A percentile compares a stretch with the other conserved stretches of the same genome.
Evolutionary conservation across 2,888 invertebrate species (phyloP).

Genomic region (Brachyptera putata): DNA sequence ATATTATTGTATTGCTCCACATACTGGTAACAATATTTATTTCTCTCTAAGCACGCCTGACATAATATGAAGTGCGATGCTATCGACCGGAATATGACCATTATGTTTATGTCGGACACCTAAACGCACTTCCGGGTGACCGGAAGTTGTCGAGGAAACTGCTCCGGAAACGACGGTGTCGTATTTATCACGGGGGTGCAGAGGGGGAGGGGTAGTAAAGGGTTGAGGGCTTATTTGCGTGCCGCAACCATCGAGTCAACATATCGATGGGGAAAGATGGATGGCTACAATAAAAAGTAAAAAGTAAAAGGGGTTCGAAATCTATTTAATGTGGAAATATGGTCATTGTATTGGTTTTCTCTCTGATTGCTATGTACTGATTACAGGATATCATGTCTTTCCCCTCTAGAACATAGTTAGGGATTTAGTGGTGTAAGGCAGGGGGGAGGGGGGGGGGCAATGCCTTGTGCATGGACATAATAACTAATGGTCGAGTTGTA

Average conservation of each 20-base stretch:
- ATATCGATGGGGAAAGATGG: conserved; percentile 7
- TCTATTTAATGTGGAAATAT: conserved; percentile 1
- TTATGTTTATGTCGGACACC: conserved; percentile 12
- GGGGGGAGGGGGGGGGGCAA: no score
- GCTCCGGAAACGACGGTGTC: conserved; percentile 5
- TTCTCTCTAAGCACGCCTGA: no score
- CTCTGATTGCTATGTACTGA: no score
- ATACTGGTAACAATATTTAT: no score
- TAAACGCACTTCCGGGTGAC: conserved; percentile 14
- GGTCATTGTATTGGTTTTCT: neutral
- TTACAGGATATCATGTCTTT: no score
- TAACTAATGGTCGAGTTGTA: no score
- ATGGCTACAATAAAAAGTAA: conserved; percentile 5
- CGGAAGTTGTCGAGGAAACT: conserved; percentile 12
- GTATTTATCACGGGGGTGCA: conserved; percentile 6
- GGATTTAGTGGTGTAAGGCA: no score
- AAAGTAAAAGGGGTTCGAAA: conserved; percentile 1
- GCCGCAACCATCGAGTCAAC: no score
- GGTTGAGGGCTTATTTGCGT: neutral
- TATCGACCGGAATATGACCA: conserved; percentile 16
- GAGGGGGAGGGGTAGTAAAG: neutral
- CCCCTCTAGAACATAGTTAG: no score
- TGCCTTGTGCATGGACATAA: no score
- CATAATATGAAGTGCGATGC: no score
- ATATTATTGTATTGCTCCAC: no score